Evolutionary conservation across 1,140 invertebrate species (phyloP).

Genomic region (Campoletis sonorensis): DNA sequence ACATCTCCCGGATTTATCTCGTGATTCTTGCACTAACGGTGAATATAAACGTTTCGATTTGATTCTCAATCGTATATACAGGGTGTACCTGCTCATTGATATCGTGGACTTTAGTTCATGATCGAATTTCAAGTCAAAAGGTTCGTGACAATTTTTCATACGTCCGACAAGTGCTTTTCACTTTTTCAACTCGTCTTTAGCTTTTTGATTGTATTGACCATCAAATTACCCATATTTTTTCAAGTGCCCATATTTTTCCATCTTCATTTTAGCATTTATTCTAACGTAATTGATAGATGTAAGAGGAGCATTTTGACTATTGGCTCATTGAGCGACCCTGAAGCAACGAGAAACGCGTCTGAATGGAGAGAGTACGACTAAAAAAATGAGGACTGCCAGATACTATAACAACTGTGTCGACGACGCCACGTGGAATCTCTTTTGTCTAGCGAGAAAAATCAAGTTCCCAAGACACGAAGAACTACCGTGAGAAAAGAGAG

Average conservation of each 20-base stretch:
- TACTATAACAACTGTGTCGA: slow-evolving; percentile 38
- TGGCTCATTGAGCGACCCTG: neutral
- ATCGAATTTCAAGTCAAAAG: too few species aligned
- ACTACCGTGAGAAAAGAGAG: neutral
- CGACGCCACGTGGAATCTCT: slow-evolving; percentile 35
- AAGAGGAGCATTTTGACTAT: neutral
- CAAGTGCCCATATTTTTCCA: too few species aligned
- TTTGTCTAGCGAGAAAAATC: slow-evolving; percentile 35
- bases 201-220: too few species aligned
- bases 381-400: neutral
- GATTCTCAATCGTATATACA: neutral
- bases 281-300: neutral
- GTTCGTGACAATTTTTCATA: too few species aligned
- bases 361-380: neutral
- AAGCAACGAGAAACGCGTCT: neutral
- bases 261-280: too few species aligned
- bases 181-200: too few species aligned
- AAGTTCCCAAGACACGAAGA: slow-evolving; percentile 25
- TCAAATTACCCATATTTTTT: too few species aligned
- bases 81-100: too few species aligned
- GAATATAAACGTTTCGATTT: slow-evolving; percentile 17
- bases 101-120: too few species aligned
- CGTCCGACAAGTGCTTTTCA: too few species aligned
- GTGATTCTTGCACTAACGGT: slow-evolving; percentile 7
- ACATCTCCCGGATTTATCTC: slow-evolving; percentile 32